Percentiles rank a stretch among this genome's conserved stretches.
Evolutionary conservation across 2,113 vertebrate genomes (phyloP).

Genomic region (Chamaea fasciata): DNA sequence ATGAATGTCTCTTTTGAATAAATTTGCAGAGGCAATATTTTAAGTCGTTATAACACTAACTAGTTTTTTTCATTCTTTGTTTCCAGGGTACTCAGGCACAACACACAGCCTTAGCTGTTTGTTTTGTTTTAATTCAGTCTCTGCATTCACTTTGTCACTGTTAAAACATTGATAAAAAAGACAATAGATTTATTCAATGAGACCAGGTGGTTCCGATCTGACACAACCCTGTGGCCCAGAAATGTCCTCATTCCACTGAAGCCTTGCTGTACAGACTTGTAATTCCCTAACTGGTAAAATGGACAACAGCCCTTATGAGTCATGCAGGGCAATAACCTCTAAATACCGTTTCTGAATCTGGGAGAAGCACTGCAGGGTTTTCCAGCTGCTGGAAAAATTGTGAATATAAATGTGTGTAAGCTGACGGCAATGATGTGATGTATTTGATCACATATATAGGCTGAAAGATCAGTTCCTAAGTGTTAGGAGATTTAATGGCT

Average conservation of each 20-base stretch:
- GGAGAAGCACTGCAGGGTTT: background rate
- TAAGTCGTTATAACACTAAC: background rate
- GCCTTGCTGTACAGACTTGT: background rate
- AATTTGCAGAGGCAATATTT: background rate
- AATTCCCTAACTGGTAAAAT: background rate
- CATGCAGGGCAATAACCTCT: background rate
- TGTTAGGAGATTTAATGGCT: background rate
- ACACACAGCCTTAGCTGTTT: background rate
- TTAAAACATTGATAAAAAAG: constrained; percentile 14
- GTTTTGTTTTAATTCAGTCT: background rate
- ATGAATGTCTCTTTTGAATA: background rate
- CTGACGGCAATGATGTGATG: background rate
- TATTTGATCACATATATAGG: background rate
- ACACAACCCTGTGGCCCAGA: background rate
- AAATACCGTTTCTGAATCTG: background rate
- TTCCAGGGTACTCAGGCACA: background rate
- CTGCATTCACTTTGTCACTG: background rate
- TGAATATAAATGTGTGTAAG: background rate
- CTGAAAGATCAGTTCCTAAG: background rate
- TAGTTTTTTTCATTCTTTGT: background rate
- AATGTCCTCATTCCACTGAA: background rate
- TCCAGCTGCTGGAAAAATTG: background rate
- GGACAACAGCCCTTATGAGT: background rate
- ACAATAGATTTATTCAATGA: background rate
- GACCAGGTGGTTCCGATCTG: background rate